Base-by-base conservation (phyloP, 2,888 invertebrate genomes). In the Aplocera efformata region DNA sequence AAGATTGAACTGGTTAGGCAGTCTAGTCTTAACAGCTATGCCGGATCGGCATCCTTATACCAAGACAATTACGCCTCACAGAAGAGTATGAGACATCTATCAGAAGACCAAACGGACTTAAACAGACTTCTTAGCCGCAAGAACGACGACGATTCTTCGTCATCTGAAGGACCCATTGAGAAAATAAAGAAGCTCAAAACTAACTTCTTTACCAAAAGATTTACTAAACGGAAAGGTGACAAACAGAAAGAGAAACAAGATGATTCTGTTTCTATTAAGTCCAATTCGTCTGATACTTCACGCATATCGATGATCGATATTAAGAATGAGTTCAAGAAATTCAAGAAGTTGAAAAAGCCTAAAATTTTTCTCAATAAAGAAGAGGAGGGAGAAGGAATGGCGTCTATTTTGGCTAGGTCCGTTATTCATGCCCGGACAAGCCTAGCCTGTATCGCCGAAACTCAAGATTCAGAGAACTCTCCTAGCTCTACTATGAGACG, bases 341-440 rank as follows among this genome's bases (percentile, higher is more conserved):
- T 86, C 1, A 79, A 75, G 47, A 71, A 75, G 7, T 69, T 89
- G 46, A 89, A 88, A 55, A 79, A 88, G 30, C 78, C 79, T 0
- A 79, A 76, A 42, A 67, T 83, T 27, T 70, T 64, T 32, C 53
- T 58, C n/a, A 74, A 72, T 52, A 75, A 72, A 50, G 71, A 73
- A 33, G 90, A 88, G 22, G 88, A 90, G 55, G 89, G 89, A 1
- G 89, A 90, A 35, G 90, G 90, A 1, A 92, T 93, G 90, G 92
- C 92, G 0, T 91, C 92, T 7, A 81, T 92, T 30, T 73, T 93
- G 9, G 92, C 93, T 6, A 83, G 91, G 46, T 92, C 92, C 1
- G 90, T 93, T 1, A 89, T 91, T 53, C 89, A 90, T 39, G 90
- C 89, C 3, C 89, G 90, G 27, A 89, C 90, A 3, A 90, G 90